Base-by-base conservation (phyloP, 2,113 vertebrate species). In the Candoia aspera region DNA sequence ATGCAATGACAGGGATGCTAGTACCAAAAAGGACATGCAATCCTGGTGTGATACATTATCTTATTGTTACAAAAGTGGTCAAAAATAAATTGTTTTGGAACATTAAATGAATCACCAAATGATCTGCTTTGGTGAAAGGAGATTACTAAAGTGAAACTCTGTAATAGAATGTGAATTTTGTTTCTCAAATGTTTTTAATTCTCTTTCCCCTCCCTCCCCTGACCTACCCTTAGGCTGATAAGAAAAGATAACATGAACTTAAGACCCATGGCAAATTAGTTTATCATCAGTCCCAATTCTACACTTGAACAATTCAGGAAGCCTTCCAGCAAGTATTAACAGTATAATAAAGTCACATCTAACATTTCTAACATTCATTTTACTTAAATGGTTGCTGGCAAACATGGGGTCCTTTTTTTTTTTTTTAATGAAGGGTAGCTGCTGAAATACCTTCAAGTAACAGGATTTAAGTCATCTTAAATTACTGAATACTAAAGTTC, bases 321-420 rank as follows among this genome's bases (percentile, higher is more conserved):
- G 96, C 97, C 96, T 96, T 96, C 96, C 92, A 96, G 96, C 97
- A 88, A 97, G 96, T 96, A 97, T 97, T 97, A 97, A 95, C 93
- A 96, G 93, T 95, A 96, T 96, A 97, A 97, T 97, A 97, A 96
- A 96, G 95, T 96, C 96, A 94, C 96, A 96, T 95, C 97, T 97
- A 96, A 92, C 95, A 94, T 96, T 97, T 97, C 95, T 96, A 96
- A 90, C 95, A 91, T 96, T 97, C 96, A 94, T 96, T 97, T 97
- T 94, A 94, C 92, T 95, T 96, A 93, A 96, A 96, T 92, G 92
- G 94, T 95, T 95, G 59, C 93, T 95, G 95, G 95, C 95, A 95
- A 85, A 91, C 42, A 53, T 86, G 93, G 94, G 95, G 24, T 92
- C 91, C 90, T 89, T 95, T 95, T 88, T 95, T 96, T 68, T 64